Conservation (phyloP, 2,113 vertebrate genomes). For the Larimichthys crocea region DNA sequence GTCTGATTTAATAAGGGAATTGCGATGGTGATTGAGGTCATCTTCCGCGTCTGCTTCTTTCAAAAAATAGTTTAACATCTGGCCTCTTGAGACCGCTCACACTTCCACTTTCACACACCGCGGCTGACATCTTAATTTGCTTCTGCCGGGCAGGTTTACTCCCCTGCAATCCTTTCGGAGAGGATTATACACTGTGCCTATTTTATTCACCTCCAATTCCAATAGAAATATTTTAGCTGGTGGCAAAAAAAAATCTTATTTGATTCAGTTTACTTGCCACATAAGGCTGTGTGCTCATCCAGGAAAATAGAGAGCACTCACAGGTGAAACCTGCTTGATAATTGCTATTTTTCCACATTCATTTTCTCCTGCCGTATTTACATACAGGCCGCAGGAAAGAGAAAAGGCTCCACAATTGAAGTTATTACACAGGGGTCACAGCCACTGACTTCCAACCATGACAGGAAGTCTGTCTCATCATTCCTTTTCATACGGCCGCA, state of each 20-base stretch:
- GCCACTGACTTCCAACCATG: conserved; percentile 51
- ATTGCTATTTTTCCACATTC: conserved; percentile 49
- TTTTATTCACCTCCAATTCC: conserved; percentile 49
- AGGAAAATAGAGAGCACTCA: conserved; percentile 46
- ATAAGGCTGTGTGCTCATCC: conserved; percentile 37
- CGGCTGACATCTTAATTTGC: conserved; percentile 67
- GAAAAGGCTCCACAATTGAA: conserved; percentile 41
- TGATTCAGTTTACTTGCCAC: conserved; percentile 43
- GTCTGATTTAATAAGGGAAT: conserved; percentile 57
- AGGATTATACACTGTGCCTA: conserved; percentile 52
- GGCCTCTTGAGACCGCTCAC: conserved; percentile 27
- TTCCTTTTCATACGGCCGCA: conserved; percentile 54
- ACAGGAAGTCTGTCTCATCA: conserved; percentile 48
- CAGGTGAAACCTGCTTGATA: conserved; percentile 44
- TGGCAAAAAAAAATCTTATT: conserved; percentile 47
- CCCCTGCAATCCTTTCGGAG: conserved; percentile 28
- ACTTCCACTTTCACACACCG: conserved; percentile 34
- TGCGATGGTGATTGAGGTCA: conserved; percentile 58
- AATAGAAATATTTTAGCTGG: conserved; percentile 42
- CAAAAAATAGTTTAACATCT: conserved; percentile 20
- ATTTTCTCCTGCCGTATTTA: conserved; percentile 37
- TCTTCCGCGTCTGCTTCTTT: conserved; percentile 24
- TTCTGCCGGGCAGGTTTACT: conserved; percentile 47
- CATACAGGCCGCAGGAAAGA: conserved; percentile 32
- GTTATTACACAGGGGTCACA: conserved; percentile 62